A percentile compares a stretch with the other conserved stretches of the same genome.
Conservation (phyloP, 2,888 invertebrate genomes). For the Chirona hameri region DNA sequence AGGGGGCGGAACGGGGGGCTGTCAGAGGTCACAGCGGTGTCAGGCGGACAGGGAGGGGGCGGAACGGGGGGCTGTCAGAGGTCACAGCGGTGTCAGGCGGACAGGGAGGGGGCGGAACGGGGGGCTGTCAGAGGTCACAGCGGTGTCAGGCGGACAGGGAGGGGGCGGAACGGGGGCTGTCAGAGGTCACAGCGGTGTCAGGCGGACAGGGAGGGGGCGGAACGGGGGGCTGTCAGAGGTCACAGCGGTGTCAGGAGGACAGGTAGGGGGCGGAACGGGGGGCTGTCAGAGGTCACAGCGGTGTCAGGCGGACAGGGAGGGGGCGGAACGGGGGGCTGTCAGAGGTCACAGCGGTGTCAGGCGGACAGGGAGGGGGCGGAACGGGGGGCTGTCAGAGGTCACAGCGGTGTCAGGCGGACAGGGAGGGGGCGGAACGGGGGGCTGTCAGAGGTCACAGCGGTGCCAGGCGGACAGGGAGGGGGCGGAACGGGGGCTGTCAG, state of each 20-base stretch:
- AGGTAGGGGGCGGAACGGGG: neutral
- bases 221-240: neutral
- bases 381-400: neutral
- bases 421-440: neutral
- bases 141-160: slow-evolving; percentile 32
- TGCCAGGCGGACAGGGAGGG: slow-evolving; percentile 43
- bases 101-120: slow-evolving; percentile 13
- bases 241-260: too few species aligned
- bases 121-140: neutral
- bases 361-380: slow-evolving; percentile 33
- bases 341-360: too few species aligned
- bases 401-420: too few species aligned
- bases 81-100: too few species aligned
- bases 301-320: slow-evolving; percentile 35
- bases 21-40: neutral
- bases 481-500: neutral
- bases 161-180: neutral
- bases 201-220: slow-evolving; percentile 33
- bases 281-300: neutral
- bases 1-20: neutral
- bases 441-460: neutral
- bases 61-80: neutral
- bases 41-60: slow-evolving; percentile 33
- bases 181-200: neutral
- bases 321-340: neutral